Percentiles rank a stretch among this genome's conserved stretches.
Evolutionary conservation across 1,140 invertebrate genomes (phyloP).

Genomic region (Penaeus chinensis): DNA sequence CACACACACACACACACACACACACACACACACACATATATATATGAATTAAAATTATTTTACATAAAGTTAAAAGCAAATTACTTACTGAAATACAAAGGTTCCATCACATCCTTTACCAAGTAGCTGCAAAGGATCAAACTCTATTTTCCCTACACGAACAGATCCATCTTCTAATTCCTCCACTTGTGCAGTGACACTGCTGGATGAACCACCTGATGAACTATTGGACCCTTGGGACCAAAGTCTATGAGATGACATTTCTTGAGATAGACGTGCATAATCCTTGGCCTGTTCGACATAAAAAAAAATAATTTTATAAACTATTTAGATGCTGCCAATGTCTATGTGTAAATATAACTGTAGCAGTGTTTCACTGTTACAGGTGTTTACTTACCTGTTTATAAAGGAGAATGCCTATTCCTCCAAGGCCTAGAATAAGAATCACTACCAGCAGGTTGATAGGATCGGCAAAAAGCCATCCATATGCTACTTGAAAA

Average conservation of each 20-base stretch:
- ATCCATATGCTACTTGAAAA: slow-evolving; percentile 1
- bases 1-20: no score
- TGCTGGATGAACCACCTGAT: slow-evolving; percentile 66
- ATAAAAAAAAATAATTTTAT: not conserved
- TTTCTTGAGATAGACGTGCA: slow-evolving; percentile 39
- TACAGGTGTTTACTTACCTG: slow-evolving; percentile 27
- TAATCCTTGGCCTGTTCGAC: slow-evolving; percentile 41
- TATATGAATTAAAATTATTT: not conserved
- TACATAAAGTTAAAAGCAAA: slow-evolving; percentile 23
- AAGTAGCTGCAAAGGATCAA: slow-evolving; percentile 85
- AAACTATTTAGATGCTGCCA: not conserved
- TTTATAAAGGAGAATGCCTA: slow-evolving; percentile 44
- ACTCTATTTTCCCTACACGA: slow-evolving; percentile 90
- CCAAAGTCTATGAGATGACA: slow-evolving; percentile 51
- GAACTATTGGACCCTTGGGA: slow-evolving; percentile 43
- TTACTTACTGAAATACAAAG: slow-evolving; percentile 88
- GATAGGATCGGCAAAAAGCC: slow-evolving; percentile 23
- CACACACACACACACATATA: no score
- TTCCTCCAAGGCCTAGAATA: slow-evolving; percentile 32
- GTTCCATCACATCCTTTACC: slow-evolving; percentile 99
- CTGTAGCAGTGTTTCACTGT: not conserved
- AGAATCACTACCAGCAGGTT: slow-evolving; percentile 51
- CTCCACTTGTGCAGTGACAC: slow-evolving; percentile 70
- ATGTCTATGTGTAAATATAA: not conserved
- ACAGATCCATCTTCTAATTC: slow-evolving; percentile 81